Conservation (phyloP, 2,888 invertebrate genomes). For the Rhabditoides inermis region DNA sequence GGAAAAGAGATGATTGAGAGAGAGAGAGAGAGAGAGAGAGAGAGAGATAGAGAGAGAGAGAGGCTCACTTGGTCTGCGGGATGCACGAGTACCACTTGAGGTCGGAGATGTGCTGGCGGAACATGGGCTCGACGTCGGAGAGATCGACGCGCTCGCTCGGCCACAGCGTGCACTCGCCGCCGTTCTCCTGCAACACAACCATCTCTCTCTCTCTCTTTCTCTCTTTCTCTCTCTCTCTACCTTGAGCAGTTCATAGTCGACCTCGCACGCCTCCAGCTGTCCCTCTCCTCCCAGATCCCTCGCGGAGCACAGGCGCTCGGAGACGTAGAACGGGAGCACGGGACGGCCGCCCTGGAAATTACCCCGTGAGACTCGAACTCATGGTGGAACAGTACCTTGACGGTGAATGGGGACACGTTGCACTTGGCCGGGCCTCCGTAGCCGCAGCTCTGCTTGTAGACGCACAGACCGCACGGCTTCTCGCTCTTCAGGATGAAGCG, state of each 20-base stretch:
- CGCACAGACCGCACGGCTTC: slow-evolving; percentile 47
- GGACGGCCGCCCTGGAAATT: slow-evolving; percentile 45
- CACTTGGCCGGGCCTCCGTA: slow-evolving; percentile 47
- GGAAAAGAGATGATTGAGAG: not conserved
- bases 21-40: not conserved
- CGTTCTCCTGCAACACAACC: not conserved
- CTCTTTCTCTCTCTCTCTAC: slow-evolving; percentile 9
- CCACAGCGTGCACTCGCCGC: slow-evolving; percentile 28
- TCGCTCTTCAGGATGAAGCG: slow-evolving; percentile 28
- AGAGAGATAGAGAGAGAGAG: not conserved
- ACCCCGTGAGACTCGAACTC: no score
- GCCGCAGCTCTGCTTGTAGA: slow-evolving; percentile 48
- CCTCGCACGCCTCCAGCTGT: slow-evolving; percentile 42
- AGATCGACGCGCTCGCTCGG: slow-evolving; percentile 41
- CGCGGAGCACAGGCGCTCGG: slow-evolving; percentile 45
- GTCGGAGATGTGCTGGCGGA: slow-evolving; percentile 36
- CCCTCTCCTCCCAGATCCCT: slow-evolving; percentile 38
- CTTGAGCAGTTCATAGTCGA: slow-evolving; percentile 41
- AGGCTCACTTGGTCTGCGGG: not conserved
- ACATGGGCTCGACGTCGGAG: slow-evolving; percentile 39
- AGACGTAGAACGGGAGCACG: slow-evolving; percentile 47
- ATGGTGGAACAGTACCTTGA: no score
- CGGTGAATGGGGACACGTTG: slow-evolving; percentile 44
- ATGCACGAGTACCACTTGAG: slow-evolving; percentile 45
- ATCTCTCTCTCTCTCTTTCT: slow-evolving; percentile 1